These are phyloP conservation scores for Hipparchia semele DNA, from an alignment of 2,888 invertebrate genomes.

Conservation along the genomic window DNA sequence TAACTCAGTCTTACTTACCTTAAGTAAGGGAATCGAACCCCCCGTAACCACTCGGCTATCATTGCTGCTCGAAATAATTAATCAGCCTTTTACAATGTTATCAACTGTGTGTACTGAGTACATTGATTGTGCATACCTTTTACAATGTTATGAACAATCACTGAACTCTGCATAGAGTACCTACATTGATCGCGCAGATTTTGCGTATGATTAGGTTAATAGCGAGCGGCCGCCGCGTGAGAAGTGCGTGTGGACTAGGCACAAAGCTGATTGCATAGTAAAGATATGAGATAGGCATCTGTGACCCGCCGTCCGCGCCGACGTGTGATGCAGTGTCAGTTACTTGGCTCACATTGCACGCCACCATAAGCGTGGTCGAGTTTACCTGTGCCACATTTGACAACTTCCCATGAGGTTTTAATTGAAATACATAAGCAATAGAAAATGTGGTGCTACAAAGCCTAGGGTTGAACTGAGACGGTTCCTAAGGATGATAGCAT, in stretches of 20 bases:
- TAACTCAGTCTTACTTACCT: too few species aligned
- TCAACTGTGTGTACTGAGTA: slow-evolving; percentile 7
- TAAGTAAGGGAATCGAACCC: too few species aligned
- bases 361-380: slow-evolving; percentile 60
- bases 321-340: slow-evolving; percentile 64
- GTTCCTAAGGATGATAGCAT: too few species aligned
- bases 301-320: slow-evolving; percentile 53
- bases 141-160: slow-evolving; percentile 26
- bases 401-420: slow-evolving; percentile 50
- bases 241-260: slow-evolving; percentile 38
- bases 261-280: slow-evolving; percentile 37
- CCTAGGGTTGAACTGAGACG: too few species aligned
- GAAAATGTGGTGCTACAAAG: too few species aligned
- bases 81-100: slow-evolving; percentile 6
- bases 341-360: slow-evolving; percentile 67
- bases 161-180: slow-evolving; percentile 3
- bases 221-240: slow-evolving; percentile 36
- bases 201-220: slow-evolving; percentile 32
- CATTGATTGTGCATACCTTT: slow-evolving; percentile 17
- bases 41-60: too few species aligned
- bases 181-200: slow-evolving; percentile 26
- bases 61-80: too few species aligned
- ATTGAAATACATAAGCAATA: slow-evolving; percentile 26
- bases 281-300: slow-evolving; percentile 58
- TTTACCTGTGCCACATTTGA: slow-evolving; percentile 55